Evolutionary conservation across 2,888 invertebrate species (phyloP).

Genomic region (Petrolisthes manimaculis): DNA sequence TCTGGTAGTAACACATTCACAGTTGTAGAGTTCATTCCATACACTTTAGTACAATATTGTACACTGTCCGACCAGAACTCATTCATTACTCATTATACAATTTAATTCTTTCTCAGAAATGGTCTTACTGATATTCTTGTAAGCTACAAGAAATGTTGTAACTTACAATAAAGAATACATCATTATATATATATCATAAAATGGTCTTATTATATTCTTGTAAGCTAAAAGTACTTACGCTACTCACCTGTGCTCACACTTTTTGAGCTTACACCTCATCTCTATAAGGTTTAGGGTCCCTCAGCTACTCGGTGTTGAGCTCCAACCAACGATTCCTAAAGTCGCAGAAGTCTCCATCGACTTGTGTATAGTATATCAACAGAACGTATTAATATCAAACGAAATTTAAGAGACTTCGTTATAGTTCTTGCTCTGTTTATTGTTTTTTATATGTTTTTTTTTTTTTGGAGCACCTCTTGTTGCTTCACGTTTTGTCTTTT

Average conservation of each 20-base stretch:
- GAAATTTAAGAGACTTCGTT: conserved; percentile 56
- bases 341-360: conserved; percentile 64
- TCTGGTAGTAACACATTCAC: too few species aligned
- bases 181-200: too few species aligned
- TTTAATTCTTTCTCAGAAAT: too few species aligned
- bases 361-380: conserved; percentile 66
- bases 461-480: conserved; percentile 46
- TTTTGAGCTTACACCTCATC: conserved; percentile 61
- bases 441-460: conserved; percentile 28
- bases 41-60: too few species aligned
- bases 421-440: conserved; percentile 57
- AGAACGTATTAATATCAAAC: conserved; percentile 66
- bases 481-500: conserved; percentile 36
- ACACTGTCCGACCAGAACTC: too few species aligned
- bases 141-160: conserved; percentile 56
- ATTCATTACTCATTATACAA: too few species aligned
- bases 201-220: not conserved
- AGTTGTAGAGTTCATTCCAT: too few species aligned
- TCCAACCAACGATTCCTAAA: conserved; percentile 60
- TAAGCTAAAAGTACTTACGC: conserved; percentile 60
- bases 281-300: conserved; percentile 62
- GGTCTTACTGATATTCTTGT: not conserved
- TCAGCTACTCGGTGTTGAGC: conserved; percentile 55
- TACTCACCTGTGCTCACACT: conserved; percentile 63
- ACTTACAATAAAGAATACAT: conserved; percentile 45